These are phyloP conservation scores for Microctonus aethiopoides DNA, from an alignment of 2,888 invertebrate species.

Conservation along the genomic window DNA sequence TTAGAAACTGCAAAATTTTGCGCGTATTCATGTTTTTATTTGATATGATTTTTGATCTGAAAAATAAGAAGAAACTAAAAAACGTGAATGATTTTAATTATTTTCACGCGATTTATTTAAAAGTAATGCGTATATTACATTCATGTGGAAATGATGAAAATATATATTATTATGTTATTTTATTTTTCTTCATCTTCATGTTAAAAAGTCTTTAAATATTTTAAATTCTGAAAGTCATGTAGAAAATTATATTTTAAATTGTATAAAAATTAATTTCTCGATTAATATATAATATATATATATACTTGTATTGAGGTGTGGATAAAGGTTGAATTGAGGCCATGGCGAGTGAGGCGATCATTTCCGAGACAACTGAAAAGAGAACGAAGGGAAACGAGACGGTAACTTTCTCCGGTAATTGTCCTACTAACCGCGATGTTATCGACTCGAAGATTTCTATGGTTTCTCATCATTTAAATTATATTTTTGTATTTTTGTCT, in stretches of 20 bases:
- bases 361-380: conserved; percentile 17
- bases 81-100: too few species aligned
- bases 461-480: conserved; percentile 7
- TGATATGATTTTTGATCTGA: not conserved
- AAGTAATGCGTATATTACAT: too few species aligned
- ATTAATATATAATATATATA: conserved; percentile 9
- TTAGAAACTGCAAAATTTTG: conserved; percentile 29
- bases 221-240: too few species aligned
- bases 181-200: not conserved
- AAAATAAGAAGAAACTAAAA: not conserved
- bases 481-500: not conserved
- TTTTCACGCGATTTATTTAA: too few species aligned
- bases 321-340: conserved; percentile 24
- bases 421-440: conserved; percentile 64
- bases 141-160: too few species aligned
- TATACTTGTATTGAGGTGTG: not conserved
- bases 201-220: too few species aligned
- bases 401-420: conserved; percentile 64
- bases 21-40: not conserved
- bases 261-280: conserved; percentile 14
- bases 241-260: too few species aligned
- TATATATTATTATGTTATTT: not conserved
- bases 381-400: conserved; percentile 45
- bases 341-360: conserved; percentile 23
- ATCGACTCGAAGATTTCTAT: conserved; percentile 59